Base-by-base conservation (phyloP, 2,113 vertebrate species). In the Peromyscus maniculatus region DNA sequence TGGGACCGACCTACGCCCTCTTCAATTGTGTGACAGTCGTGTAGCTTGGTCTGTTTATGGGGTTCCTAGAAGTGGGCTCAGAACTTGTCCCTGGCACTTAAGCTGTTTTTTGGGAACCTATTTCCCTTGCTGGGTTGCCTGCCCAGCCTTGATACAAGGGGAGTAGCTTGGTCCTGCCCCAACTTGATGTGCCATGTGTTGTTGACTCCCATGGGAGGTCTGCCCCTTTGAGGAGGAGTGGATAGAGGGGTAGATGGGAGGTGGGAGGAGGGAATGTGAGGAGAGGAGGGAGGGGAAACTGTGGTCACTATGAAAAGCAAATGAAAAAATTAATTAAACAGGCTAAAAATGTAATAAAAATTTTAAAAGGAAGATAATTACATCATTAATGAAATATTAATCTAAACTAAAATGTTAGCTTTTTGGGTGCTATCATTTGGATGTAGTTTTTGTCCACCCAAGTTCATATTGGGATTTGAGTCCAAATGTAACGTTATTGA, bases 381-480 rank as follows among this genome's bases (percentile, higher is more conserved):
- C 64, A 84, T 89, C 39, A 78, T 55, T 46, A 87, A 64, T 79
- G 36, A 80, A 57, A 49, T 33, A 79, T 67, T n/a, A 66, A 43
- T 82, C 49, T 75, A 96, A 96, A 59, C n/a, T 67, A 93, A 96
- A 64, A 86, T 62, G 57, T 49, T 91, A 77, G 59, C 31, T 79
- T 87, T 79, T 16, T 28, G n/a, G 59, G 46, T 75, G 7, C 21
- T 77, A 66, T 83, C 49, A n/a, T 57, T 74, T 55, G 28, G 26
- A 28, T 57, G 36, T 57, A 39, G 13, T 86, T 84, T 80, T 64
- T 72, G 26, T 16, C 66, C 22, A n/a, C 12, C 3, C 22, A 59
- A 80, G 79, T 59, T 80, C 15, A 31, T 72, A 16, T 28, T 94
- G 87, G 55, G 91, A 86, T 86, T 78, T 78, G 80, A 87, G 57